Base-by-base conservation (phyloP, 1,140 invertebrate species). In the Trichomalopsis sarcophagae region DNA sequence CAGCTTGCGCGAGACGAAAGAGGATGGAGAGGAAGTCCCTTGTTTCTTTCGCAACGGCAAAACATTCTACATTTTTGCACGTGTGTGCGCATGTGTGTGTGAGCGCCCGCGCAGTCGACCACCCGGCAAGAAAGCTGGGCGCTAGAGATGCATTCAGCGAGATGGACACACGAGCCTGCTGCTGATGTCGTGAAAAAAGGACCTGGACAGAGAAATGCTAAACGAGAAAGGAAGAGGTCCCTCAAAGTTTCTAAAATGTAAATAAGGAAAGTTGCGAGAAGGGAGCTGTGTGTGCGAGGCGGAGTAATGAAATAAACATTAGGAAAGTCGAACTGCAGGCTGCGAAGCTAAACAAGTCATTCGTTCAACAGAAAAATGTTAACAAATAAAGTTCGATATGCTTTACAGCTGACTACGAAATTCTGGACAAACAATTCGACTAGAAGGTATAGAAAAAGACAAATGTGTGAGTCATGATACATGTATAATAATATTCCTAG, bases 161-260 rank as follows among this genome's bases (percentile, higher is more conserved):
- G 79, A 81, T 40, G 68, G 68, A 71, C 79, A 14, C 40, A 17
- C 79, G 68, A 71, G 44, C 55, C 13, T n/a, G 33, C 66, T 68
- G 23, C 68, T 55, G 21, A 44, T n/a, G 44, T 50, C 40, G 44
- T 36, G 33, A 21, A 40, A 74, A 74, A 74, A 74, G 73, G 73
- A 33, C 17, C 33, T 40, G 6, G 47, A 40, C 27, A 82, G 81
- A 30, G 40, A 81, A 73, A 73, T 73, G 80, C 7, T 73, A 81
- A 73, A 73, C 40, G 47, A 44, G 10, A 44, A 81, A 40, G 73
- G 55, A 76, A 62, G 6, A 47, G 13, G 21, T n/a, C 50, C 47
- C 40, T 71, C 10, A 69, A 84, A 84, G 76, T 84, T 84, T 84
- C 62, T 84, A 21, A 80, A 84, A 84, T 84, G 76, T 68, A 84